Evolutionary conservation across 2,888 invertebrate genomes (phyloP).

Genomic region (Teleiodes luculella): DNA sequence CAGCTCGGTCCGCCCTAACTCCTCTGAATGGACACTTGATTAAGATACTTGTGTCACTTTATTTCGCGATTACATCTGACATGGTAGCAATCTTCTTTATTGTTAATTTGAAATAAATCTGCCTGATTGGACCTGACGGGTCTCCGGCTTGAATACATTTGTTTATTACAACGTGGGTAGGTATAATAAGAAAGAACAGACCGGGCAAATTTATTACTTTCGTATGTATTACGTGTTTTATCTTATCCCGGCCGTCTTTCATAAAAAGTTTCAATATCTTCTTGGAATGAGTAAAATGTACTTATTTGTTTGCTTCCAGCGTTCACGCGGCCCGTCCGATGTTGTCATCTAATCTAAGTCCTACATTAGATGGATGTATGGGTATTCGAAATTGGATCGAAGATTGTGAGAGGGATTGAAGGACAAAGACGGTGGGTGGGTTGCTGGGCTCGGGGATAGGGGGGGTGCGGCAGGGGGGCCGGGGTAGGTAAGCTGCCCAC

Average conservation of each 20-base stretch:
- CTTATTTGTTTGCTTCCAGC: conserved; percentile 24
- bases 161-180: conserved; percentile 4
- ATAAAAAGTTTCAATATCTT: conserved; percentile 5
- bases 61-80: conserved; percentile 71
- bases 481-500: conserved; percentile 52
- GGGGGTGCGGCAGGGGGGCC: conserved; percentile 35
- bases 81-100: conserved; percentile 62
- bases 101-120: conserved; percentile 57
- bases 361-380: conserved; percentile 65
- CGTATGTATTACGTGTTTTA: conserved; percentile 7
- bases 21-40: conserved; percentile 71
- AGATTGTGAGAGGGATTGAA: conserved; percentile 74
- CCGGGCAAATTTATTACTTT: conserved; percentile 6
- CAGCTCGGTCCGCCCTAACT: conserved; percentile 59
- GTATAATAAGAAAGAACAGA: not conserved
- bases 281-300: conserved; percentile 5
- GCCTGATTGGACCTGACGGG: conserved; percentile 32
- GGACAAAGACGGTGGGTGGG: conserved; percentile 56
- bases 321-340: conserved; percentile 24
- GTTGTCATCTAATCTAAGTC: conserved; percentile 58
- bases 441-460: conserved; percentile 25
- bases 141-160: not conserved
- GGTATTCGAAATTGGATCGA: conserved; percentile 74
- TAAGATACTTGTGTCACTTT: conserved; percentile 74
- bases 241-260: conserved; percentile 1